These are phyloP conservation scores for Hetaerina americana DNA, from an alignment of 1,140 invertebrate species.

Conservation along the genomic window DNA sequence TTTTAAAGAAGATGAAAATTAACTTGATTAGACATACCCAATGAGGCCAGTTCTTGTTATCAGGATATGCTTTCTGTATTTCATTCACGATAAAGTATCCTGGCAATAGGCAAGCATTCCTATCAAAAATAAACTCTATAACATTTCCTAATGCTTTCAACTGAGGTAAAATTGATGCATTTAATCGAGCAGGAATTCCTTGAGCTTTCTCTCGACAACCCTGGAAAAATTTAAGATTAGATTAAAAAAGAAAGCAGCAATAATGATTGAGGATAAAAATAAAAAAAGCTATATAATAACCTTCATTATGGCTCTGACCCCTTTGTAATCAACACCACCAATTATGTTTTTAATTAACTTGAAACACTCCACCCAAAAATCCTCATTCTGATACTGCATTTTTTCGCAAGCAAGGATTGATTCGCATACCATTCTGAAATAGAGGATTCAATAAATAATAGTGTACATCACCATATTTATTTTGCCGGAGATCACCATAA, in stretches of 20 bases:
- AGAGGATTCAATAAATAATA: too few species aligned
- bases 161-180: slow-evolving; percentile 65
- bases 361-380: slow-evolving; percentile 83
- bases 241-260: slow-evolving; percentile 8
- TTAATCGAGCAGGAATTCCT: slow-evolving; percentile 56
- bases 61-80: slow-evolving; percentile 74
- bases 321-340: slow-evolving; percentile 88
- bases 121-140: slow-evolving; percentile 79
- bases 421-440: slow-evolving; percentile 67
- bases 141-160: slow-evolving; percentile 66
- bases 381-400: slow-evolving; percentile 56
- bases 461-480: too few species aligned
- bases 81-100: slow-evolving; percentile 92
- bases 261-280: slow-evolving; percentile 8
- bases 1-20: slow-evolving; percentile 9
- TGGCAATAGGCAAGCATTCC: slow-evolving; percentile 81
- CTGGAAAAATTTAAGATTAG: slow-evolving; percentile 25
- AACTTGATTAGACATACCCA: too few species aligned
- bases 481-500: too few species aligned
- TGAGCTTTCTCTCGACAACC: slow-evolving; percentile 77
- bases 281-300: slow-evolving; percentile 27
- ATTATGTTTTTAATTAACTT: slow-evolving; percentile 73
- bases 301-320: slow-evolving; percentile 83
- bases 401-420: slow-evolving; percentile 66
- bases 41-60: slow-evolving; percentile 72